A percentile compares a stretch with the other conserved stretches of the same genome.
These are phyloP conservation scores for Eupithecia pulchellata DNA, from an alignment of 2,888 invertebrate species.

Conservation along the genomic window DNA sequence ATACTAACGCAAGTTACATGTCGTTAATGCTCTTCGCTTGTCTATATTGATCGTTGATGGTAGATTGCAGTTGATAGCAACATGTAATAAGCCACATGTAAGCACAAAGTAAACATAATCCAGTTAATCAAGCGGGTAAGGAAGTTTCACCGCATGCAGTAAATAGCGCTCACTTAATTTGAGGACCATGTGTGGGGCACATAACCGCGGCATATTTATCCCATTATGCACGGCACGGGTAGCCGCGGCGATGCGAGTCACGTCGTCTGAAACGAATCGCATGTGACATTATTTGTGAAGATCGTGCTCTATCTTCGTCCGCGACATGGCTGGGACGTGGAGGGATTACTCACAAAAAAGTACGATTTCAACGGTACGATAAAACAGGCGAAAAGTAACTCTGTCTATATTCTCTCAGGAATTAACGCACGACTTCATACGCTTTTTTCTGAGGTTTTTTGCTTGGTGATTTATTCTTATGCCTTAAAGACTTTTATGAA, in stretches of 20 bases:
- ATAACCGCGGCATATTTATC: conserved; percentile 84
- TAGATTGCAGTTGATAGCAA: conserved; percentile 45
- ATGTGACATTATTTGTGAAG: conserved; percentile 86
- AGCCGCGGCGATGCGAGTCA: conserved; percentile 82
- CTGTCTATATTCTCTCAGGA: conserved; percentile 75
- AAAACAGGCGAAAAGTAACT: conserved; percentile 81
- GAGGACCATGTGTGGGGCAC: conserved; percentile 81
- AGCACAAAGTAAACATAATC: conserved; percentile 66
- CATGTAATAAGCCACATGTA: conserved; percentile 62
- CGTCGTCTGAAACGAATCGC: conserved; percentile 85
- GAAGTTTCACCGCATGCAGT: conserved; percentile 75
- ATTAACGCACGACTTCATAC: conserved; percentile 75
- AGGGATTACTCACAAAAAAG: conserved; percentile 85
- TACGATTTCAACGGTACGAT: conserved; percentile 84
- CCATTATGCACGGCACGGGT: conserved; percentile 83
- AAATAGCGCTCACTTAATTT: conserved; percentile 82
- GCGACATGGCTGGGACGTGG: conserved; percentile 82
- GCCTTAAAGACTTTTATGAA: neutral
- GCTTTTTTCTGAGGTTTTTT: conserved; percentile 55
- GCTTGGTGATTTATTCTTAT: conserved; percentile 36
- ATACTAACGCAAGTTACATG: neutral
- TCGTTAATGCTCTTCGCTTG: neutral
- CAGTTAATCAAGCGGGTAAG: conserved; percentile 77
- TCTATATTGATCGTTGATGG: neutral
- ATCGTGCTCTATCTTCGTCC: conserved; percentile 86